A percentile compares a stretch with the other conserved stretches of the same genome.
Conservation (phyloP, 2,113 vertebrate genomes). For the Heptranchias perlo region DNA sequence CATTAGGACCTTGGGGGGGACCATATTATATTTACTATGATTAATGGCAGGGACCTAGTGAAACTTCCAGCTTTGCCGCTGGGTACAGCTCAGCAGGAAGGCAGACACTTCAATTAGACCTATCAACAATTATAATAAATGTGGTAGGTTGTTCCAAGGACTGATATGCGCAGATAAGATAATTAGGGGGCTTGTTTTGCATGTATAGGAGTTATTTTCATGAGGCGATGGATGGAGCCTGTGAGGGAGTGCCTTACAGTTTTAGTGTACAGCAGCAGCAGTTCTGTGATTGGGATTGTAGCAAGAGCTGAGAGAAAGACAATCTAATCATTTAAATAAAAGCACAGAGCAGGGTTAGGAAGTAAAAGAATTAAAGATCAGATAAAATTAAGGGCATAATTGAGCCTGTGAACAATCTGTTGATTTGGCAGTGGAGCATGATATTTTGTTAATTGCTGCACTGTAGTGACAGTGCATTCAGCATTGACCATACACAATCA, state of each 20-base stretch:
- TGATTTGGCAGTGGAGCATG: neutral
- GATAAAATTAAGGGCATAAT: neutral
- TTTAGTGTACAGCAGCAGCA: too few relatives aligned
- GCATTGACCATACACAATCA: neutral
- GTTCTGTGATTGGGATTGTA: neutral
- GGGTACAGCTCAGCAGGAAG: neutral
- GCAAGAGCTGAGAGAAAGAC: neutral
- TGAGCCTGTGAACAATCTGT: neutral
- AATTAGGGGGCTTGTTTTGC: neutral
- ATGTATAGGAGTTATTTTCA: too few relatives aligned
- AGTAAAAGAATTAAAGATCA: neutral
- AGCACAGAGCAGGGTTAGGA: neutral
- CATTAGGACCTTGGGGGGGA: neutral
- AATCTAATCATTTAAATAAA: neutral
- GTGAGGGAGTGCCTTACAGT: neutral
- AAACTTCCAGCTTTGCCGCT: neutral
- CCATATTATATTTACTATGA: neutral
- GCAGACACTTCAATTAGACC: neutral
- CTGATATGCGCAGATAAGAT: constrained; percentile 3
- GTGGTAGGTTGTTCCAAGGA: constrained; percentile 5
- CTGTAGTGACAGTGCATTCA: neutral
- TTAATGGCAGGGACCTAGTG: neutral
- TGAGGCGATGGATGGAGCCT: too few relatives aligned
- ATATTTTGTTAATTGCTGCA: neutral
- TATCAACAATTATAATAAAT: constrained; percentile 11